Evolutionary conservation across 1,140 invertebrate species (phyloP).

Genomic region (Drosophila funebris): DNA sequence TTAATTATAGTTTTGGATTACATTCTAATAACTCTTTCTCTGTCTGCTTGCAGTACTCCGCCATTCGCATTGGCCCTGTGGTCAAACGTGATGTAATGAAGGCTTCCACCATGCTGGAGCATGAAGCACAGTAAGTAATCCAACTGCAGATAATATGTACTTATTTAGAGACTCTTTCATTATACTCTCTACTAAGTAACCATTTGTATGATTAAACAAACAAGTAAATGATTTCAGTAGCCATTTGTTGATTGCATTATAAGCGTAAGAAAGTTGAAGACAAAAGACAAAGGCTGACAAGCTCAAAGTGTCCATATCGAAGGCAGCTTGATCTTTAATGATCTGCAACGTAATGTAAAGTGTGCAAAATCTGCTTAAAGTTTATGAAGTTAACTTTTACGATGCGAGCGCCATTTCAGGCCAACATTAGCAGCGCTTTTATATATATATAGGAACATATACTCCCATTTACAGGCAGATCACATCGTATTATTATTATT

Average conservation of each 20-base stretch:
- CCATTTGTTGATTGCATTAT: too few relatives aligned
- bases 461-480: conserved; percentile 14
- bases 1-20: not conserved
- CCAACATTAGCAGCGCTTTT: not conserved
- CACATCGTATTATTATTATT: conserved; percentile 32
- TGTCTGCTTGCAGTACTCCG: conserved; percentile 92
- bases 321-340: not conserved
- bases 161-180: too few relatives aligned
- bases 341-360: not conserved
- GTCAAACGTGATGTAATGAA: conserved; percentile 99
- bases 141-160: not conserved
- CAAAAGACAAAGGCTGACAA: too few relatives aligned
- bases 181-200: too few relatives aligned
- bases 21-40: not conserved
- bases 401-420: not conserved
- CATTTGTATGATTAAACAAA: too few relatives aligned
- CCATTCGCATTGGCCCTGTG: conserved; percentile 99
- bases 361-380: not conserved
- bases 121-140: conserved; percentile 95
- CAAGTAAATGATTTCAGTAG: too few relatives aligned
- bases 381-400: not conserved
- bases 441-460: not conserved
- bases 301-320: too few relatives aligned
- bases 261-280: too few relatives aligned
- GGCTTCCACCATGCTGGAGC: conserved; percentile 99